Base-by-base conservation (phyloP, 2,797 vertebrate species). In the Trachops cirrhosus region DNA sequence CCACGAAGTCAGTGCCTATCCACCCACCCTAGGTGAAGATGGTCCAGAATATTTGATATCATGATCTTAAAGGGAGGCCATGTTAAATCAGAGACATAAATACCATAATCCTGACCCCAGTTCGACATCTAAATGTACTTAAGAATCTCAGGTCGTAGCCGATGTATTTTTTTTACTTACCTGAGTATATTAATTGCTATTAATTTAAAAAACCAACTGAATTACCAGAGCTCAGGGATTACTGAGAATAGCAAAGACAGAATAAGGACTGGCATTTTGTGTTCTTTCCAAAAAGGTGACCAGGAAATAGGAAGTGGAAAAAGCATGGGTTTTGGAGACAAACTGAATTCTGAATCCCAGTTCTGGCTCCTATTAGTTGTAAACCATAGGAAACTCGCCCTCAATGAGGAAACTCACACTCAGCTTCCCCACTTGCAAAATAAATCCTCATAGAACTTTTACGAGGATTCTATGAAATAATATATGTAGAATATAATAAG, bases 401-500 rank as follows among this genome's bases (percentile, higher is more conserved):
- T 14, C 6, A 10, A 2, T 26, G 54, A 78, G 67, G 21, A 83
- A 88, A 77, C 59, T 75, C 78, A 77, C 34, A 77, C 71, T 85
- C 80, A 59, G 29, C 87, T 94, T 90, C 67, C n/a, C 64, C 73
- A 62, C 77, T 82, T 74, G 57, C 5, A 90, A 94, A 94, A 95
- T 75, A 16, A 92, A 59, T 92, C 39, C 41, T 86, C 84, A 41
- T 21, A 78, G 79, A 92, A 48, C 64, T 94, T 95, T 94, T 78
- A 96, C 21, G 64, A 73, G 52, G 37, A 68, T 64, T 91, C 83
- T 85, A 54, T 75, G 50, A 96, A 91, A 95, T 89, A 75, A 91
- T 77, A 86, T 86, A 84, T 14, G 24, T 84, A 93, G 22, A 82
- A 59, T 79, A 79, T 32, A 96, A 57, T 54, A 87, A 70, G 26